Conservation (phyloP, 92 coral and sea anemone genomes). For the Actinostola sp. region DNA sequence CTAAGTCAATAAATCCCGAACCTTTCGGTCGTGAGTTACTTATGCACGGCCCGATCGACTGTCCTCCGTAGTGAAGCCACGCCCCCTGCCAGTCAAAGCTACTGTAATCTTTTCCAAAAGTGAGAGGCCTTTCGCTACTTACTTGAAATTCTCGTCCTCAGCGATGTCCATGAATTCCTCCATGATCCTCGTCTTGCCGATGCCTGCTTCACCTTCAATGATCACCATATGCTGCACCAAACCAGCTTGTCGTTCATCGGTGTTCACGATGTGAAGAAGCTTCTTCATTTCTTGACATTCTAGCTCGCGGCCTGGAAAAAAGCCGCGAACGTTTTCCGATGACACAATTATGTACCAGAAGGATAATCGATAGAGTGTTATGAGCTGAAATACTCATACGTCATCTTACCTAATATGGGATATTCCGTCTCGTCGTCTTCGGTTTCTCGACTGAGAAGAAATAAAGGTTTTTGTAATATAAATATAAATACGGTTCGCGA, state of each 20-base stretch:
- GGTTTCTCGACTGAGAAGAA: slow-evolving; percentile 72
- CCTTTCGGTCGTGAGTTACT: too few relatives aligned
- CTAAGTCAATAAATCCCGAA: too few relatives aligned
- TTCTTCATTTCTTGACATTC: slow-evolving; percentile 69
- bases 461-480: not conserved
- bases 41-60: too few relatives aligned
- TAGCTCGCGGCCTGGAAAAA: slow-evolving; percentile 65
- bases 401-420: slow-evolving; percentile 83
- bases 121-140: slow-evolving; percentile 1
- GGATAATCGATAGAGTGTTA: too few relatives aligned
- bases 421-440: slow-evolving; percentile 94
- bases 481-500: too few relatives aligned
- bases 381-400: too few relatives aligned
- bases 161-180: slow-evolving; percentile 96
- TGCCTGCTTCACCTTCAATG: slow-evolving; percentile 95
- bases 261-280: slow-evolving; percentile 79
- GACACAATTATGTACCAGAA: too few relatives aligned
- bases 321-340: too few relatives aligned
- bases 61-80: too few relatives aligned
- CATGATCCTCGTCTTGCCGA: slow-evolving; percentile 88
- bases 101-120: too few relatives aligned
- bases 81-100: too few relatives aligned
- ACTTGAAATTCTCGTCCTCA: slow-evolving; percentile 93
- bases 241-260: slow-evolving; percentile 68
- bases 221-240: slow-evolving; percentile 67